Evolutionary conservation across 2,113 vertebrate genomes (phyloP).

Genomic region (Dromiciops gliroides): DNA sequence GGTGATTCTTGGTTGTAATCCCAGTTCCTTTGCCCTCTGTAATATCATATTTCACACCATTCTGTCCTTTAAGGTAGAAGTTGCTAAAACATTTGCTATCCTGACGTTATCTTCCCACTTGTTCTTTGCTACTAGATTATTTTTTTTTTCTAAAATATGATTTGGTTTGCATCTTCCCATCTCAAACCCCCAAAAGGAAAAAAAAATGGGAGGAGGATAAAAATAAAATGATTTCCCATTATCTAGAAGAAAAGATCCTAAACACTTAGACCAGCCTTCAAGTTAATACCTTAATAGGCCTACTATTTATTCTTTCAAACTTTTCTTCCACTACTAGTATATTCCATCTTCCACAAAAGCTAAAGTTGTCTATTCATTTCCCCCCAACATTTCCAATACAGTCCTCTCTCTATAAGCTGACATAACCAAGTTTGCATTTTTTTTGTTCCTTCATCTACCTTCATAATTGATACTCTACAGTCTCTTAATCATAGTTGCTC

Average conservation of each 20-base stretch:
- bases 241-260: background rate
- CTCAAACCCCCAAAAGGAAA: background rate
- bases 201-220: background rate
- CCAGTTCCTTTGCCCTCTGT: too few species aligned
- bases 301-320: background rate
- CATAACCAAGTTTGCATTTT: conserved; percentile 15
- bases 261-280: background rate
- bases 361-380: background rate
- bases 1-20: too few species aligned
- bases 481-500: conserved; percentile 32
- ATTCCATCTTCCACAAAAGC: background rate
- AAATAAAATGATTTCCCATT: background rate
- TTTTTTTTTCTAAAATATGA: background rate
- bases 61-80: too few species aligned
- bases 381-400: background rate
- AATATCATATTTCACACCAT: too few species aligned
- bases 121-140: background rate
- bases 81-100: too few species aligned
- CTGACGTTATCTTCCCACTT: background rate
- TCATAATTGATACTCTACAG: conserved; percentile 47
- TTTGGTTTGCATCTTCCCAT: background rate
- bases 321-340: background rate
- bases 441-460: conserved; percentile 33
- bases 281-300: background rate
- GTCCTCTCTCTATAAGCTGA: conserved; percentile 14